Conservation (phyloP, 2,797 vertebrate species). For the Sebastes jordani region DNA sequence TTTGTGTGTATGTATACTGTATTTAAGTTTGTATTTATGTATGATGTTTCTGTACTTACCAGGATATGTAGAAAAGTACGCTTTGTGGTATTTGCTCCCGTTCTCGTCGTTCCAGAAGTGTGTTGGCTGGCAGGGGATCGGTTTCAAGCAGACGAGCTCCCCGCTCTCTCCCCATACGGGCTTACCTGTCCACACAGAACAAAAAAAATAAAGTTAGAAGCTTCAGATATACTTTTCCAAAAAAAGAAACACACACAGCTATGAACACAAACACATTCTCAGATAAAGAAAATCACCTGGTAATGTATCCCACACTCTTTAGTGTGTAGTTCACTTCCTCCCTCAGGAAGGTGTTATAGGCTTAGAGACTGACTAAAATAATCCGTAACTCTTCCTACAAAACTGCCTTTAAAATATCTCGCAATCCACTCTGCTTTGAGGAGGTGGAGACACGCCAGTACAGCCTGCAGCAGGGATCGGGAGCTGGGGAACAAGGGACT, state of each 20-base stretch:
- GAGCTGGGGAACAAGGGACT: conserved; percentile 48
- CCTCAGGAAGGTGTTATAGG: conserved; percentile 54
- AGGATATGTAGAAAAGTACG: conserved; percentile 93
- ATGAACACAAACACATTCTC: conserved; percentile 14
- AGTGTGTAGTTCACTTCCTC: conserved; percentile 41
- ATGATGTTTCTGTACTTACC: conserved; percentile 76
- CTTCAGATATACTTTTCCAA: not conserved
- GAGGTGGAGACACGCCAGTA: conserved; percentile 35
- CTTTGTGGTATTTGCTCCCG: conserved; percentile 93
- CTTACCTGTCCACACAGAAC: conserved; percentile 80
- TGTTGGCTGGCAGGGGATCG: conserved; percentile 94
- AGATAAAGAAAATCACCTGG: not conserved
- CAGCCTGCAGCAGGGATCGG: conserved; percentile 41
- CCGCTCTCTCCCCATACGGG: conserved; percentile 95
- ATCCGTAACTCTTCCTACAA: conserved; percentile 57
- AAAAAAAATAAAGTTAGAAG: conserved; percentile 2
- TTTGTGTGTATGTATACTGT: not conserved
- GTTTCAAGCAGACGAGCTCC: conserved; percentile 94
- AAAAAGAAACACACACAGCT: not conserved
- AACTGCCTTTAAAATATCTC: conserved; percentile 66
- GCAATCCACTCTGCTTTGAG: conserved; percentile 63
- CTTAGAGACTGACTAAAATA: conserved; percentile 61
- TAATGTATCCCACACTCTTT: conserved; percentile 20
- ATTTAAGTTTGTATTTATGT: not conserved
- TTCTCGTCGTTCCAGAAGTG: conserved; percentile 98